Conservation (phyloP, 2,888 invertebrate genomes). For the Nycteola revayana region DNA sequence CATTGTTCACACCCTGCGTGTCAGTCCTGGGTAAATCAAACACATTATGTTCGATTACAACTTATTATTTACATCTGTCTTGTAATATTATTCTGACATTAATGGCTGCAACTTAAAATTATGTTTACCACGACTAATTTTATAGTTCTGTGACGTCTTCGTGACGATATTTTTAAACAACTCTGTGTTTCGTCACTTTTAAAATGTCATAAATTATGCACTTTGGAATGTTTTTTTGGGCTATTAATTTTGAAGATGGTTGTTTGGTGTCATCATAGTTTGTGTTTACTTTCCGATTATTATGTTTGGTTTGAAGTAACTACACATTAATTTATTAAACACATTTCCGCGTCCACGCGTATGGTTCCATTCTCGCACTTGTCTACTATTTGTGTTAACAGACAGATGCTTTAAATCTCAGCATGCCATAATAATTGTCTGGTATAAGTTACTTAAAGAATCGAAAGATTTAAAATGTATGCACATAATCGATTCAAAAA, state of each 20-base stretch:
- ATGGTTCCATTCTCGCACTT: too few species aligned
- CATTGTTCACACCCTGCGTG: conserved; percentile 61
- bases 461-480: too few species aligned
- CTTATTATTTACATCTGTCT: conserved; percentile 50
- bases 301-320: too few species aligned
- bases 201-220: conserved; percentile 30
- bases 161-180: conserved; percentile 31
- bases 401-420: too few species aligned
- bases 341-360: too few species aligned
- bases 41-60: conserved; percentile 36
- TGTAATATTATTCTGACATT: conserved; percentile 38
- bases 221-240: conserved; percentile 26
- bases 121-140: conserved; percentile 16
- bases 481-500: too few species aligned
- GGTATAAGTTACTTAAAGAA: too few species aligned
- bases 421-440: too few species aligned
- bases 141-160: conserved; percentile 23
- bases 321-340: too few species aligned
- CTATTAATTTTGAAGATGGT: too few species aligned
- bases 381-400: too few species aligned
- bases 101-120: conserved; percentile 13
- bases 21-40: conserved; percentile 49
- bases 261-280: conserved; percentile 18
- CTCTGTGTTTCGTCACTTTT: conserved; percentile 27
- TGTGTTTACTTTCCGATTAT: too few species aligned